phyloP scores from a whole-genome alignment of 2,888 invertebrate species.

The Xylophagus ater region DNA sequence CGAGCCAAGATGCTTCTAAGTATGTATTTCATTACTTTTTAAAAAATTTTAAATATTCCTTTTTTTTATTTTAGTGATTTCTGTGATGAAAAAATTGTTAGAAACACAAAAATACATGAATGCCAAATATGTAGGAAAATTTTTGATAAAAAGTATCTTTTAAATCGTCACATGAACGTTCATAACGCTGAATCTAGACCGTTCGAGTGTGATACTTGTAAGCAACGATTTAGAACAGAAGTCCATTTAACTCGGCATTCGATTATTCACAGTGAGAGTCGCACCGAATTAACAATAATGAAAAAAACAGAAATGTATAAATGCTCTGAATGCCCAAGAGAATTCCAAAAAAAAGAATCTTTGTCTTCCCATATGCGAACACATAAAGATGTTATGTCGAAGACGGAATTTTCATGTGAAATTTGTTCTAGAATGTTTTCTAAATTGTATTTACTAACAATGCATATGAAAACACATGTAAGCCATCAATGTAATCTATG shows the following conservation, averaged over 20 bases:
- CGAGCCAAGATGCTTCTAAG: too few species aligned
- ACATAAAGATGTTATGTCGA: slow-evolving; percentile 25
- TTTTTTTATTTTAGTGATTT: too few species aligned
- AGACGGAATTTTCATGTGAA: slow-evolving; percentile 34
- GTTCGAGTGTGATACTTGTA: slow-evolving; percentile 25
- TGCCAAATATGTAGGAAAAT: too few species aligned
- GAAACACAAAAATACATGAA: too few species aligned
- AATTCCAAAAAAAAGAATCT: slow-evolving; percentile 43
- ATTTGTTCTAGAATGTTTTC: slow-evolving; percentile 41
- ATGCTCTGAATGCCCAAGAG: slow-evolving; percentile 44
- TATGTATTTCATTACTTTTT: too few species aligned
- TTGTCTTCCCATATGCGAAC: slow-evolving; percentile 39
- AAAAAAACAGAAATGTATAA: slow-evolving; percentile 22
- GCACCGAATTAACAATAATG: slow-evolving; percentile 3
- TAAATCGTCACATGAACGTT: slow-evolving; percentile 25
- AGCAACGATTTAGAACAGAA: slow-evolving; percentile 24
- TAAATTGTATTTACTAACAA: slow-evolving; percentile 36
- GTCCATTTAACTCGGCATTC: slow-evolving; percentile 25
- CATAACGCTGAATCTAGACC: slow-evolving; percentile 23
- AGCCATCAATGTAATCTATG: slow-evolving; percentile 46
- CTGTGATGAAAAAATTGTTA: too few species aligned
- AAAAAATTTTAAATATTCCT: too few species aligned
- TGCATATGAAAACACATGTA: slow-evolving; percentile 44
- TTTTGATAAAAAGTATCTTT: slow-evolving; percentile 39
- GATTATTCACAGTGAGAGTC: slow-evolving; percentile 22